Evolutionary conservation across 2,113 vertebrate species (phyloP).

Genomic region (Promerops cafer): DNA sequence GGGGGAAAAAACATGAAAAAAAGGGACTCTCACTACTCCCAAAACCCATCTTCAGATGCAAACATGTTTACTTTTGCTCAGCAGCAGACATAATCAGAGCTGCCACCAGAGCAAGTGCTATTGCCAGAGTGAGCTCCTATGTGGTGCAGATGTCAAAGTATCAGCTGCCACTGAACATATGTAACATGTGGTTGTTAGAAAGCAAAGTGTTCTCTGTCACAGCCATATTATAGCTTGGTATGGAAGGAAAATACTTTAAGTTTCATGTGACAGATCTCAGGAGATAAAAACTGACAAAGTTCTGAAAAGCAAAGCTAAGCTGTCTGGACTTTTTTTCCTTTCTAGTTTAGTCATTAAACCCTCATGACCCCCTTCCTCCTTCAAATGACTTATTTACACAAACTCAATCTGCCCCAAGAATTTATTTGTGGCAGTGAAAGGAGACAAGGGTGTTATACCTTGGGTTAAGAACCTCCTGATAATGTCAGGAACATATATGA

Average conservation of each 20-base stretch:
- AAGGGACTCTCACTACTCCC: not conserved
- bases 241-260: not conserved
- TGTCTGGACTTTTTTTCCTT: not conserved
- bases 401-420: not conserved
- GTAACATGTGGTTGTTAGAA: not conserved
- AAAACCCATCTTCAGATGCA: not conserved
- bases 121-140: not conserved
- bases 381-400: not conserved
- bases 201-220: not conserved
- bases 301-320: not conserved
- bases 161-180: not conserved
- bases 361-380: not conserved
- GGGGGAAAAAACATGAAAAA: fast-evolving
- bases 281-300: not conserved
- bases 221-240: not conserved
- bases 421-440: not conserved
- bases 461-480: not conserved
- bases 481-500: not conserved
- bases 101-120: not conserved
- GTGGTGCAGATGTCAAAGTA: not conserved
- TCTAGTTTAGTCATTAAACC: not conserved
- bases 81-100: not conserved
- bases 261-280: not conserved
- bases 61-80: not conserved
- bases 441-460: not conserved